Conservation (phyloP, 2,113 vertebrate genomes). For the Phylloscopus trochiloides region DNA sequence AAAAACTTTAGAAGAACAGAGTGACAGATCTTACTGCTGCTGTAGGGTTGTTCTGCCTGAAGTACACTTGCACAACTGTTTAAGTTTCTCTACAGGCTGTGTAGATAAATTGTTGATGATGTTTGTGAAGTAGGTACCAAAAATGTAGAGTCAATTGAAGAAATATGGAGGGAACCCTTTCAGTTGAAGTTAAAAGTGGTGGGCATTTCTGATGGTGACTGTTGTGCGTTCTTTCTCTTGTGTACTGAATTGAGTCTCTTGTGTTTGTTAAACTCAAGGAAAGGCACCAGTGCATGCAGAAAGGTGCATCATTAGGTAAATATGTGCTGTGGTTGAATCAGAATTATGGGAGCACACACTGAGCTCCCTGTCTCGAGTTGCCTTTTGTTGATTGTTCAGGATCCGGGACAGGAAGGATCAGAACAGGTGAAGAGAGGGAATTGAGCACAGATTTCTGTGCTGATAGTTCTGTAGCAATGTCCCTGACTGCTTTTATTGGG, state of each 20-base stretch:
- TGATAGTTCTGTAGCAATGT: background rate
- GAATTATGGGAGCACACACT: background rate
- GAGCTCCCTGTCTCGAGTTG: background rate
- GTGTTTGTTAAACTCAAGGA: background rate
- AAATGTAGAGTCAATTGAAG: background rate
- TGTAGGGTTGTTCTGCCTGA: background rate
- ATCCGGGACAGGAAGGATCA: background rate
- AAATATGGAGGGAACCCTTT: background rate
- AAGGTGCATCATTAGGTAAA: background rate
- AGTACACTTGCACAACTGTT: background rate
- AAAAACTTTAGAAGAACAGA: too few species aligned
- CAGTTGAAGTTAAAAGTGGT: background rate
- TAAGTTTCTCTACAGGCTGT: background rate
- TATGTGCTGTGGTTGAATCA: background rate
- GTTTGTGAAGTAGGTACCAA: background rate
- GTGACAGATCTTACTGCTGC: background rate
- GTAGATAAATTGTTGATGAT: background rate
- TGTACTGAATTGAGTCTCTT: background rate
- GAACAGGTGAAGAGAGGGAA: background rate
- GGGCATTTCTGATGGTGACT: background rate
- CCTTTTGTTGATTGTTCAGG: background rate
- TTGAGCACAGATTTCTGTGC: background rate
- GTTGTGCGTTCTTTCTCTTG: rapidly evolving
- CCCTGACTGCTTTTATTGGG: background rate
- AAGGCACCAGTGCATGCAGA: background rate